Base-by-base conservation (phyloP, 2,113 vertebrate genomes). In the Zapus hudsonius region DNA sequence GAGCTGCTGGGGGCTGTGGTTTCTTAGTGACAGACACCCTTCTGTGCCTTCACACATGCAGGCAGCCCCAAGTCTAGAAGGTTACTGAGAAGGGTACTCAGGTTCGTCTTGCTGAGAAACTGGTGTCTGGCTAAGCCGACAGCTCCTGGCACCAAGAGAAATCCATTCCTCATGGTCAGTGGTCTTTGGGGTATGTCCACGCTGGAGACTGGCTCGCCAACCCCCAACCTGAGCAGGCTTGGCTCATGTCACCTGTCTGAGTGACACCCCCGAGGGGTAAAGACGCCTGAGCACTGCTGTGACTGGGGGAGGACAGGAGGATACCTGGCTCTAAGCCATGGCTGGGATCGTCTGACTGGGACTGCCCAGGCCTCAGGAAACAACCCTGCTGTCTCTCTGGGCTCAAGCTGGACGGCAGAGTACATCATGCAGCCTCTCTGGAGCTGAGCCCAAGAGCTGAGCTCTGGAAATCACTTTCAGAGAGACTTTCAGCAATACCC, bases 361-460 rank as follows among this genome's bases (percentile, higher is more conserved):
- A 57, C 29, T 7, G 29, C 13, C 67, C 57, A 61, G 80, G 38
- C 13, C 75, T 42, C 25, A 29, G 1, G 29, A 7, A 20, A 23
- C 1, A 3, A 4, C 2, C 17, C n/a, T 1, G 84, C 72, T 25
- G 36, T 67, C 33, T 3, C 1, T 11, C 10, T 7, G 29, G 33
- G 55, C 52, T 88, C 86, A 83, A 78, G 61, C 42, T 4, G 52
- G 52, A n/a, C 70, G 59, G 64, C n/a, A 19, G 40, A 64, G 61
- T 19, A 80, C 3, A 22, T 73, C 33, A 38, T 73, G 70, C 76
- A 13, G 44, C 75, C 61, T 91, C 69, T 47, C 27, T 75, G 25
- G 1, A 79, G 42, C 42, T 0, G 47, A 94, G 94, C 79, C 83
- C 84, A 83, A 87, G 84, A 55, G 6, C 85, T 42, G 84, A 67